A percentile compares a stretch with the other conserved stretches of the same genome.
Evolutionary conservation across 2,888 invertebrate genomes (phyloP).

Genomic region (Bombylius major): DNA sequence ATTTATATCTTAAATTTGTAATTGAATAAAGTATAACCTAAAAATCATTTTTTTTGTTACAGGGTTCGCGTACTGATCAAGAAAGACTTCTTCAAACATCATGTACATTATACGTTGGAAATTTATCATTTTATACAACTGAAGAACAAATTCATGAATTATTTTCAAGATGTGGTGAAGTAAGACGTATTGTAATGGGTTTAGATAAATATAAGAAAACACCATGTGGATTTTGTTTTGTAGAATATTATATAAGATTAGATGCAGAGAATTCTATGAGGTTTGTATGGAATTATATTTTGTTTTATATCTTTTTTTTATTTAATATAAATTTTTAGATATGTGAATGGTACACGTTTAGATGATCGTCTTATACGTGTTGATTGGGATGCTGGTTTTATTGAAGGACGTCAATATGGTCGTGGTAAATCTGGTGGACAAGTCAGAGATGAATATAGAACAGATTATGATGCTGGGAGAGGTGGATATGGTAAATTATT

Average conservation of each 20-base stretch:
- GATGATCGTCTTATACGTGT: conserved; percentile 95
- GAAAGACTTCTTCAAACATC: conserved; percentile 62
- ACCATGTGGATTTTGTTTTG: conserved; percentile 98
- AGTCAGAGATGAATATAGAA: conserved; percentile 96
- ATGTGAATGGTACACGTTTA: conserved; percentile 88
- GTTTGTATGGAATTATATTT: conserved; percentile 18
- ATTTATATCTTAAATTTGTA: background rate
- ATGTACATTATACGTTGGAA: conserved; percentile 89
- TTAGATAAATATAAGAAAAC: conserved; percentile 96
- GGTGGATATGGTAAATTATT: conserved; percentile 96
- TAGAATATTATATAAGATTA: conserved; percentile 72
- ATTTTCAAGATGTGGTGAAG: conserved; percentile 91
- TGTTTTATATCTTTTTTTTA: background rate
- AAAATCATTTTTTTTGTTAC: conserved; percentile 9
- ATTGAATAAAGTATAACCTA: background rate
- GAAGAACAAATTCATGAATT: conserved; percentile 98
- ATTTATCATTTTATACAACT: conserved; percentile 95
- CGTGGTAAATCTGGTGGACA: conserved; percentile 97
- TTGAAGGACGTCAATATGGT: conserved; percentile 96
- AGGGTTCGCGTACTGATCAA: conserved; percentile 83
- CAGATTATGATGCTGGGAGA: conserved; percentile 91
- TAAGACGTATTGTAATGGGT: conserved; percentile 92
- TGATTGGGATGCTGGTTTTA: conserved; percentile 99
- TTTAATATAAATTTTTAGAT: conserved; percentile 41
- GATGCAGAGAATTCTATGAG: conserved; percentile 74